Percentiles rank a stretch among this genome's conserved stretches.
These are phyloP conservation scores for Nymphalis c-album DNA, from an alignment of 2,888 invertebrate species.

Conservation along the genomic window DNA sequence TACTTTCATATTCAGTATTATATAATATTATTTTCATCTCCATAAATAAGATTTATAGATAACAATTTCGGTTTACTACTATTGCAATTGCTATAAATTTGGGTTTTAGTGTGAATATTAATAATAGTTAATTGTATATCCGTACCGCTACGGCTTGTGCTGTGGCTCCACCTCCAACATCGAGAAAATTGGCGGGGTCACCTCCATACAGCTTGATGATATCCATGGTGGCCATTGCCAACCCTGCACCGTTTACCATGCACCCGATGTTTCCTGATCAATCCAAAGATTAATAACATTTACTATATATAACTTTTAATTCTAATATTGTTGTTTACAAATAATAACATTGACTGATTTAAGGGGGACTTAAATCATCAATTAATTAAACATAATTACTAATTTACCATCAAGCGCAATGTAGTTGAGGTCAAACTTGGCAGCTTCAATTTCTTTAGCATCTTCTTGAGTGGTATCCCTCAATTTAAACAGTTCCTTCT, in stretches of 20 bases:
- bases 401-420: conserved; percentile 94
- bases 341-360: too few species aligned
- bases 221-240: conserved; percentile 99
- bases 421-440: conserved; percentile 94
- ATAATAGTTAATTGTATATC: background rate
- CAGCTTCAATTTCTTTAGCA: conserved; percentile 94
- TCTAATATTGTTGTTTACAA: too few species aligned
- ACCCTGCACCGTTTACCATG: conserved; percentile 97
- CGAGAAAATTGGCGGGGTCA: conserved; percentile 97
- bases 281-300: conserved; percentile 6
- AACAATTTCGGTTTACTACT: background rate
- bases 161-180: conserved; percentile 97
- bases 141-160: conserved; percentile 93
- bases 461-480: conserved; percentile 96
- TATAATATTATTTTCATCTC: too few species aligned
- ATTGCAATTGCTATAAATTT: background rate
- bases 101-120: background rate
- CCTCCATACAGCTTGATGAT: conserved; percentile 98
- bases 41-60: too few species aligned
- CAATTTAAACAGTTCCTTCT: conserved; percentile 91
- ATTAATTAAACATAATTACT: background rate
- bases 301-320: background rate
- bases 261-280: conserved; percentile 89
- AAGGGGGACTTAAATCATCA: too few species aligned
- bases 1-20: too few species aligned